phyloP scores from a whole-genome alignment of 2,113 vertebrate genomes.

The Corapipo altera region DNA sequence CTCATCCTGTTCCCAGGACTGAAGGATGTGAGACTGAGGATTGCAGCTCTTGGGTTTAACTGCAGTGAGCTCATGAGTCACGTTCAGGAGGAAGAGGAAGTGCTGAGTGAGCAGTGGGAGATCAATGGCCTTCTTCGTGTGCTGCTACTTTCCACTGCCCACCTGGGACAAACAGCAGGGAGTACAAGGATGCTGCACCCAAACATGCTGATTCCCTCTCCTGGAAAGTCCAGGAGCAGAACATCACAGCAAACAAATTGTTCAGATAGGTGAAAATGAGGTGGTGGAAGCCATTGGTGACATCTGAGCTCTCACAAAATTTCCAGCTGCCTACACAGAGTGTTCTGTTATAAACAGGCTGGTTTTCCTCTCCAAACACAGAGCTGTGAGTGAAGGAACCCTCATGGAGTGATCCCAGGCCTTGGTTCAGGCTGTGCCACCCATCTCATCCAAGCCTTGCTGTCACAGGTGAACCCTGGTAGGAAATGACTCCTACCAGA shows the following conservation, averaged over 20 bases:
- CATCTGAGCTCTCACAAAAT: background rate
- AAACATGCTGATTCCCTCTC: background rate
- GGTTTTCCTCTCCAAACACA: background rate
- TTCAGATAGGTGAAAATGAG: background rate
- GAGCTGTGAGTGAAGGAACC: background rate
- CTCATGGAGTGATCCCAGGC: background rate
- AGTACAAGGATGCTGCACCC: background rate
- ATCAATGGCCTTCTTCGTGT: background rate
- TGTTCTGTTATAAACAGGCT: background rate
- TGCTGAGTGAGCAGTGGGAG: background rate
- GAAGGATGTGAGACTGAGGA: background rate
- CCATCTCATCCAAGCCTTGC: background rate
- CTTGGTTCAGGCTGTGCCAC: background rate
- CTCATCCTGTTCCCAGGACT: background rate
- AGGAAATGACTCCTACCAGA: background rate
- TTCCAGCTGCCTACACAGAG: slow-evolving; percentile 40
- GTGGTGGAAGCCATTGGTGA: background rate
- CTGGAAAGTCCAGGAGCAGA: background rate
- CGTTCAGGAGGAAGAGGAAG: background rate
- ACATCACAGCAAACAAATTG: background rate
- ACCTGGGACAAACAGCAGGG: background rate
- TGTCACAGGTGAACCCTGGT: background rate
- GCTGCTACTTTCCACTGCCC: background rate
- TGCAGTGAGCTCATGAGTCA: background rate
- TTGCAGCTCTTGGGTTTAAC: background rate